phyloP scores from a whole-genome alignment of 1,140 invertebrate genomes.

The Bombus impatiens region DNA sequence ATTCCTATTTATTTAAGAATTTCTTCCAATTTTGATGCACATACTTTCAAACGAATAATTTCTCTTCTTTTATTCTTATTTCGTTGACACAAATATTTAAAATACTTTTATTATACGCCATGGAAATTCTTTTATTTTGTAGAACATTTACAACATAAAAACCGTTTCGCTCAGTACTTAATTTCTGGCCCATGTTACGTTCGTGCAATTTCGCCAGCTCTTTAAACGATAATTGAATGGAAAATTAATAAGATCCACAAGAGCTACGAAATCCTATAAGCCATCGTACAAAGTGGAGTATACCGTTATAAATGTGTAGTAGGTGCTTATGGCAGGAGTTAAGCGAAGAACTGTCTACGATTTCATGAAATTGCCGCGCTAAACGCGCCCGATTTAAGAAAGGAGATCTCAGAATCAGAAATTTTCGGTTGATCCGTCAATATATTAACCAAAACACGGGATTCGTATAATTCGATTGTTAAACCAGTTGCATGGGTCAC shows the following conservation, averaged over 20 bases:
- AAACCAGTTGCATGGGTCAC: no score
- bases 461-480: background rate
- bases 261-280: slow-evolving; percentile 74
- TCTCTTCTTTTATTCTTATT: background rate
- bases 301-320: slow-evolving; percentile 29
- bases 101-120: background rate
- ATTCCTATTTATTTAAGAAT: background rate
- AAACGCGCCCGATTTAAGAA: slow-evolving; percentile 3
- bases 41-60: background rate
- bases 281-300: slow-evolving; percentile 60
- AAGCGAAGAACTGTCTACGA: slow-evolving; percentile 34
- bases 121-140: background rate
- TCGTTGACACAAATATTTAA: background rate
- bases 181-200: background rate
- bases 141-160: background rate
- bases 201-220: slow-evolving; percentile 68
- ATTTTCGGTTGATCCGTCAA: background rate
- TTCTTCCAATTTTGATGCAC: background rate
- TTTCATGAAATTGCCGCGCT: slow-evolving; percentile 26
- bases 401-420: background rate
- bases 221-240: slow-evolving; percentile 78
- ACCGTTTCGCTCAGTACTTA: background rate
- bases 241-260: slow-evolving; percentile 77
- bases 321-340: slow-evolving; percentile 28
- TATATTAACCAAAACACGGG: background rate